Evolutionary conservation across 1,140 invertebrate genomes (phyloP).

Genomic region (Samia ricini): DNA sequence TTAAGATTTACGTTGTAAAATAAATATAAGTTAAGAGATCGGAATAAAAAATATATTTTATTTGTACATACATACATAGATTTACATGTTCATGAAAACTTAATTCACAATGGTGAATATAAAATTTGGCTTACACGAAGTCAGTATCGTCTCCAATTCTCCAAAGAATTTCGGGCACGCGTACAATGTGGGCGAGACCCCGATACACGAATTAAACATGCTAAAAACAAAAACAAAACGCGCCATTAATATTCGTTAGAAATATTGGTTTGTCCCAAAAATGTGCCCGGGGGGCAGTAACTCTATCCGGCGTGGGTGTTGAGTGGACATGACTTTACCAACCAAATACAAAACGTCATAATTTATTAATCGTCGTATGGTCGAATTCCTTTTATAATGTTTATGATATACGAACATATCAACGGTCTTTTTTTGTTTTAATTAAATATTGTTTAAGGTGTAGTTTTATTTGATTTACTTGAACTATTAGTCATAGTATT

Average conservation of each 20-base stretch:
- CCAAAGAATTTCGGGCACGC: constrained; percentile 24
- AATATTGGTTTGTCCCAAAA: constrained; percentile 74
- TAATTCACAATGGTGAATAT: too few species aligned
- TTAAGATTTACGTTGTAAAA: too few species aligned
- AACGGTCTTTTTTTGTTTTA: background rate
- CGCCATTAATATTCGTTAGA: constrained; percentile 74
- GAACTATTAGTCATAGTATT: background rate
- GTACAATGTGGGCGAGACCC: constrained; percentile 41
- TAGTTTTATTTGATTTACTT: background rate
- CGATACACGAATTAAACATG: constrained; percentile 41
- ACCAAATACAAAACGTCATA: constrained; percentile 39
- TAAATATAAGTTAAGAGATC: too few species aligned
- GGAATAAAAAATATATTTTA: too few species aligned
- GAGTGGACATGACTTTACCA: constrained; percentile 46
- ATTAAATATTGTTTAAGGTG: background rate
- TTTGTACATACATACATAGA: too few species aligned
- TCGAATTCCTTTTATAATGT: constrained; percentile 42
- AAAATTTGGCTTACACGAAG: too few species aligned
- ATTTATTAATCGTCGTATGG: constrained; percentile 52
- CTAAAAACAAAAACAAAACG: constrained; percentile 63
- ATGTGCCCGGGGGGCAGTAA: constrained; percentile 69
- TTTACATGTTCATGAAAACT: too few species aligned
- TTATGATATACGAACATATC: constrained; percentile 25
- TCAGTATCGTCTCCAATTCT: constrained; percentile 6
- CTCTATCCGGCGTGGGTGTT: constrained; percentile 61